A percentile compares a stretch with the other conserved stretches of the same genome.
These are phyloP conservation scores for Drosophila kepulauana DNA, from an alignment of 1,140 invertebrate species.

Conservation along the genomic window DNA sequence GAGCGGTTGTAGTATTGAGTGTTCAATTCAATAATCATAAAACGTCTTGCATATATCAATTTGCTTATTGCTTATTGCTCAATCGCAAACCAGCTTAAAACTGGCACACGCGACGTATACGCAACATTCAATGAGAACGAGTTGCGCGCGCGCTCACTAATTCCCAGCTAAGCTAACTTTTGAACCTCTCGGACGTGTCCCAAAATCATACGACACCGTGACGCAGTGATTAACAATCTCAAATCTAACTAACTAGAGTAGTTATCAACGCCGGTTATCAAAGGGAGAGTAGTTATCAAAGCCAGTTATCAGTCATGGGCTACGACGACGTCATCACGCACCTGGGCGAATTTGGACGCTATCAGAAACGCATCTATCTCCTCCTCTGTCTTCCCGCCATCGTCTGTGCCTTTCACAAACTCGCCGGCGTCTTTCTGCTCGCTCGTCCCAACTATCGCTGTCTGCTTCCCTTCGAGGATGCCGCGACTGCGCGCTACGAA, in stretches of 20 bases:
- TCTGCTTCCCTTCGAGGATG: slow-evolving; percentile 87
- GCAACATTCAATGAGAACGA: slow-evolving; percentile 38
- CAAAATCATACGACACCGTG: slow-evolving; percentile 61
- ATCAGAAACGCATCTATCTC: slow-evolving; percentile 90
- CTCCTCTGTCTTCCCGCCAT: slow-evolving; percentile 90
- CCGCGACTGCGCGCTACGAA: slow-evolving; percentile 85
- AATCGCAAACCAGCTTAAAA: slow-evolving; percentile 17
- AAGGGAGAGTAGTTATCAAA: neutral
- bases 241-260: neutral
- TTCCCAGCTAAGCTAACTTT: neutral
- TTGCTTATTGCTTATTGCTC: slow-evolving; percentile 1
- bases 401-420: slow-evolving; percentile 91
- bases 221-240: slow-evolving; percentile 30
- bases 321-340: slow-evolving; percentile 90
- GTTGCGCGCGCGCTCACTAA: neutral
- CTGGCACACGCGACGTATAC: slow-evolving; percentile 59
- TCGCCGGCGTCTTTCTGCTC: slow-evolving; percentile 90
- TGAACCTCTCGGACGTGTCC: slow-evolving; percentile 34
- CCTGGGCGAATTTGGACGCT: slow-evolving; percentile 91
- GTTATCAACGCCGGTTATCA: neutral
- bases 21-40: slow-evolving; percentile 6
- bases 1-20: slow-evolving; percentile 37
- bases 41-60: neutral
- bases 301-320: slow-evolving; percentile 86
- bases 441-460: slow-evolving; percentile 89